Evolutionary conservation across 2,888 invertebrate genomes (phyloP).

Genomic region (Ophraella communa): DNA sequence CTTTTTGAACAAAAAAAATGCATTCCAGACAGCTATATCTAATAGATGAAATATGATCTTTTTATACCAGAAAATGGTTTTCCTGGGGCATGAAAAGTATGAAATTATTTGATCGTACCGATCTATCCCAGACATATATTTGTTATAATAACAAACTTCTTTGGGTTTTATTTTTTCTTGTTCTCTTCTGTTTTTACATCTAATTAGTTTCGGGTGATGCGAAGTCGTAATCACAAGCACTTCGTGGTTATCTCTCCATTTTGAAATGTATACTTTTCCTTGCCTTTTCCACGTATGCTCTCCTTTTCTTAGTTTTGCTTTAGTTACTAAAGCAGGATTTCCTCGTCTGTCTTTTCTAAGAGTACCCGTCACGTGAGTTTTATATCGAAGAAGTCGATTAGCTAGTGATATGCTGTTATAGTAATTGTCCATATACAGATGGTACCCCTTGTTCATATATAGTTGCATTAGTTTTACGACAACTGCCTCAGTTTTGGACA

Average conservation of each 20-base stretch:
- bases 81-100: not conserved
- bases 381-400: conserved; percentile 41
- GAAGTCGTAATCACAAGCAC: conserved; percentile 13
- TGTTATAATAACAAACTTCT: conserved; percentile 4
- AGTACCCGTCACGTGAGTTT: conserved; percentile 39
- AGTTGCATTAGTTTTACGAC: not conserved
- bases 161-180: not conserved
- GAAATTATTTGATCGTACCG: conserved; percentile 3
- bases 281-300: conserved; percentile 19
- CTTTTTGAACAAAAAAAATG: not conserved
- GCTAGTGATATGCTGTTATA: conserved; percentile 31
- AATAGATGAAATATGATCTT: not conserved
- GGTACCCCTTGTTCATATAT: conserved; percentile 5
- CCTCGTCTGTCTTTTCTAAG: conserved; percentile 37
- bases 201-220: conserved; percentile 8
- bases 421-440: conserved; percentile 44
- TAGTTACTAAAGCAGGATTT: conserved; percentile 34
- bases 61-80: not conserved
- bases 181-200: not conserved
- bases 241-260: conserved; percentile 23
- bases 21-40: conserved; percentile 6
- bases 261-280: conserved; percentile 2
- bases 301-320: conserved; percentile 24
- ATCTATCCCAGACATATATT: conserved; percentile 15
- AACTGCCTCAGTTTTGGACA: no score